Evolutionary conservation across 2,797 vertebrate species (phyloP).

Genomic region (Hydrophis major): DNA sequence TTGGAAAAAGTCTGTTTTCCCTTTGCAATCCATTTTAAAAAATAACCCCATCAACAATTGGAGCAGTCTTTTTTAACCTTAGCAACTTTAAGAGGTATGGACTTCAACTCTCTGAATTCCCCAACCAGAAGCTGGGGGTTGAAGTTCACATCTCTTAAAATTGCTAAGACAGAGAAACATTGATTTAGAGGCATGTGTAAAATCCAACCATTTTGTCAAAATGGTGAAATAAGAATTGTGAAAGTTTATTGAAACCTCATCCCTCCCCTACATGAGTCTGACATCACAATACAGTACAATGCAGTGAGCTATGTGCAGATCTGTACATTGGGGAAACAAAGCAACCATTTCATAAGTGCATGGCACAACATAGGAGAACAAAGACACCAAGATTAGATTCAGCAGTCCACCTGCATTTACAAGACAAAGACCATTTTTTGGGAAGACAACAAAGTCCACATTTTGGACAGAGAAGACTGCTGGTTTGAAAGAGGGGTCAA

Average conservation of each 20-base stretch:
- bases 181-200: neutral
- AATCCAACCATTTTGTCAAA: neutral
- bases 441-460: too few species aligned
- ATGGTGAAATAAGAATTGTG: neutral
- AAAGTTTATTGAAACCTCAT: neutral
- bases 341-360: too few species aligned
- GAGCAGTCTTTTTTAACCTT: neutral
- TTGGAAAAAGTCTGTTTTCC: neutral
- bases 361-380: too few species aligned
- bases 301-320: too few species aligned
- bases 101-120: neutral
- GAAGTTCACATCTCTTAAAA: neutral
- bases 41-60: neutral
- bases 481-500: too few species aligned
- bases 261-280: neutral
- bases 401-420: too few species aligned
- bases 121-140: neutral
- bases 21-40: neutral
- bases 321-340: too few species aligned
- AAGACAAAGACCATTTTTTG: too few species aligned
- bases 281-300: neutral
- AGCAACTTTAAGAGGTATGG: neutral
- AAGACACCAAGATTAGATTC: too few species aligned
- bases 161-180: neutral
- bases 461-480: too few species aligned